phyloP scores from a whole-genome alignment of 1,140 invertebrate genomes.

The Musca domestica region DNA sequence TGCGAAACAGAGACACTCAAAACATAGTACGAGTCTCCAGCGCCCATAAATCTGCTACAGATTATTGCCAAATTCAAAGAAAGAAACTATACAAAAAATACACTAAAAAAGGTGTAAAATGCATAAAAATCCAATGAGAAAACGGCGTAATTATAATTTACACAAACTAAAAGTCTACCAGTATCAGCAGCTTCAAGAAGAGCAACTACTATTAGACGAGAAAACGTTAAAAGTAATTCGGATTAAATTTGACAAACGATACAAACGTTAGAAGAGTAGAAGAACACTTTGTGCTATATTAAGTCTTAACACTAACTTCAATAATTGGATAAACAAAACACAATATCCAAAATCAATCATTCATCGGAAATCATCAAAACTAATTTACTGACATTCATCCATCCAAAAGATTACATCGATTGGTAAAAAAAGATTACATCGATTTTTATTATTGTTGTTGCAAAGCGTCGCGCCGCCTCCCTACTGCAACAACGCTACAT shows the following conservation, averaged over 20 bases:
- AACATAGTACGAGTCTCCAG: no score
- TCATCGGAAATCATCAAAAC: neutral
- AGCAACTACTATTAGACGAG: neutral
- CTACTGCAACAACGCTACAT: neutral
- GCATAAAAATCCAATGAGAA: conserved; percentile 23
- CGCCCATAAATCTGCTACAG: no score
- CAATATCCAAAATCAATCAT: neutral
- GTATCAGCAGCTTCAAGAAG: neutral
- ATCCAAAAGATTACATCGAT: neutral
- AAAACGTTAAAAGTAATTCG: no score
- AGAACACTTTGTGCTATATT: neutral
- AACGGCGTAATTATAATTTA: conserved; percentile 20
- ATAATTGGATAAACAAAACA: conserved; percentile 3
- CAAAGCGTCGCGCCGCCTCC: no score
- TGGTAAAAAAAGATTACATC: no score
- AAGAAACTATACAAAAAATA: neutral
- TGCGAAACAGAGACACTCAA: neutral
- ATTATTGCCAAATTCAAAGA: no score
- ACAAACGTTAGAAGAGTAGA: neutral
- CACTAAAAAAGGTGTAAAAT: conserved; percentile 8
- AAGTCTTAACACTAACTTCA: neutral
- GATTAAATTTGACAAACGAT: neutral
- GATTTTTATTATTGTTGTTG: no score
- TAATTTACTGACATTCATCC: no score
- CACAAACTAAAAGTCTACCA: conserved; percentile 6